Evolutionary conservation across 2,797 vertebrate species (phyloP).

Genomic region (Xiphorhynchus erythropygius): DNA sequence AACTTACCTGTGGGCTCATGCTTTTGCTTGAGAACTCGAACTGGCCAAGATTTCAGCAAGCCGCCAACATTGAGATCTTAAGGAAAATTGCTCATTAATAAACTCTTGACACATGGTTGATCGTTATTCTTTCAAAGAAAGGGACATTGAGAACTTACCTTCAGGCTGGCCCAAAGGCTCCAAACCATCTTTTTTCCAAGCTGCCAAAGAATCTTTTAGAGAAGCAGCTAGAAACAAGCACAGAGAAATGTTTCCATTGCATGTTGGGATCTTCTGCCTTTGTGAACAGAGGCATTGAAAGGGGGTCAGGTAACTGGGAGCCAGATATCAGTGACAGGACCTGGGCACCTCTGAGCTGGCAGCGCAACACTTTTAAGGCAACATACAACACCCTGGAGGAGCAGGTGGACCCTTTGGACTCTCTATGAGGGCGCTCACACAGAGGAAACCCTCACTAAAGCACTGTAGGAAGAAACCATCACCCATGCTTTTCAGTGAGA

Average conservation of each 20-base stretch:
- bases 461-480: not conserved
- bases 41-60: not conserved
- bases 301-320: not conserved
- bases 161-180: not conserved
- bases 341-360: not conserved
- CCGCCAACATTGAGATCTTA: not conserved
- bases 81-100: not conserved
- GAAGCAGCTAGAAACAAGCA: not conserved
- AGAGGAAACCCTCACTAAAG: not conserved
- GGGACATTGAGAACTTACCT: not conserved
- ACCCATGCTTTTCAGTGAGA: not conserved
- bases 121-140: not conserved
- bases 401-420: not conserved
- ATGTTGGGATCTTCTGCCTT: not conserved
- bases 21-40: not conserved
- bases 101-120: not conserved
- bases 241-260: not conserved
- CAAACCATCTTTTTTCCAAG: not conserved
- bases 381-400: not conserved
- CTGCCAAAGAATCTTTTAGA: not conserved
- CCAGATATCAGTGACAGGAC: not conserved
- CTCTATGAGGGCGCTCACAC: fast-evolving
- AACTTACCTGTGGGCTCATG: not conserved
- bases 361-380: not conserved
- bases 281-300: not conserved